Conservation (phyloP, 1,140 invertebrate species). For the Meloidogyne floridensis region DNA sequence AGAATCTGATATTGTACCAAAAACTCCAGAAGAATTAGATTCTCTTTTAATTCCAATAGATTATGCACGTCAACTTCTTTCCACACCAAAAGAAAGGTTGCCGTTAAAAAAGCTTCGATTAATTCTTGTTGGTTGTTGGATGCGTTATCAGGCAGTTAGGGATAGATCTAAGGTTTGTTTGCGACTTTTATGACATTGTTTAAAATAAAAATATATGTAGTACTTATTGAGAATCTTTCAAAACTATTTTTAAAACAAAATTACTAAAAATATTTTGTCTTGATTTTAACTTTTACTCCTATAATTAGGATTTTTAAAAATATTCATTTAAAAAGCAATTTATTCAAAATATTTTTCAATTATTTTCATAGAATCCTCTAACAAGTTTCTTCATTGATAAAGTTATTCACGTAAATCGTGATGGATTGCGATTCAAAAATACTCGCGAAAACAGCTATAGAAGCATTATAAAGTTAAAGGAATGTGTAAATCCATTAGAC, state of each 20-base stretch:
- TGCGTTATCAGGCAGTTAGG: slow-evolving; percentile 23
- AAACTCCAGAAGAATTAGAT: slow-evolving; percentile 1
- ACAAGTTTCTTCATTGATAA: slow-evolving; percentile 25
- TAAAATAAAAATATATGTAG: too few species aligned
- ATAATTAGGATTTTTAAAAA: too few species aligned
- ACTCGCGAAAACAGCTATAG: slow-evolving; percentile 20
- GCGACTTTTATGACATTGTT: background rate
- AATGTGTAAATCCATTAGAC: slow-evolving; percentile 2
- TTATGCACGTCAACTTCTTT: background rate
- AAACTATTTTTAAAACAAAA: background rate
- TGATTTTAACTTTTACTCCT: too few species aligned
- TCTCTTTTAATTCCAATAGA: background rate
- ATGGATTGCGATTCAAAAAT: slow-evolving; percentile 21
- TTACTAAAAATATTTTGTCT: background rate
- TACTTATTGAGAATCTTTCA: too few species aligned
- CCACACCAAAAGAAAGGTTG: background rate
- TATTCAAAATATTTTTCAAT: too few species aligned
- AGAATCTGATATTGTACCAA: background rate
- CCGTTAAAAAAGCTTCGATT: background rate
- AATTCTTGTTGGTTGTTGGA: slow-evolving; percentile 11
- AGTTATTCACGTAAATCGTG: slow-evolving; percentile 26
- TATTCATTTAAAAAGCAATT: too few species aligned
- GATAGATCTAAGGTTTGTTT: slow-evolving; percentile 17
- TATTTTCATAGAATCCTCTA: background rate
- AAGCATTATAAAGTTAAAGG: slow-evolving; percentile 24